Evolutionary conservation across 2,797 vertebrate genomes (phyloP), one percentile per base, ranked within the genome.

Genomic region (Oreortyx pictus): DNA sequence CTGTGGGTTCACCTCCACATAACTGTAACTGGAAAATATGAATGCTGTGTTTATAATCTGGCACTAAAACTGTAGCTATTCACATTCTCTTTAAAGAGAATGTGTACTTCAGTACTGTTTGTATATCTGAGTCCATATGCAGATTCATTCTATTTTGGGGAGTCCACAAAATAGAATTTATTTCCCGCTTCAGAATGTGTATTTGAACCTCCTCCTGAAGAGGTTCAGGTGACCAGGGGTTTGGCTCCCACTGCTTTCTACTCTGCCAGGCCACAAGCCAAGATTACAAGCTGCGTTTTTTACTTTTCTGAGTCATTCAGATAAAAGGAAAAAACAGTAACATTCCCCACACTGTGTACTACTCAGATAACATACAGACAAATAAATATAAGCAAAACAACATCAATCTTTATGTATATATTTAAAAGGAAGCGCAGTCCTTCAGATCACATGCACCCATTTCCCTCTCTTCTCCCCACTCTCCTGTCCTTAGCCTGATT

Each of bases 271-370:
- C 72, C 78, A 78, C n/a, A 93, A 86, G 84, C 90, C 90, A 90
- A 62, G 46, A 82, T 77, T 86, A 62, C 43, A 89, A 84, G 79
- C 72, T 90, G 91, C 39, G 81, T 84, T 95, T 96, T 94, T 93
- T 76, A 87, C 74, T 95, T 89, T 89, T 95, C 82, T 94, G 94
- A 96, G 91, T 95, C 96, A 96, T 71, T 72, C 89, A 92, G 92
- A 92, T 93, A 86, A 94, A 95, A 95, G 68, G 73, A 39, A 94
- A 90, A 94, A 92, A 41, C 56, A 92, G 86, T 82, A 94, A 93
- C 88, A 88, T 90, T 96, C 79, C 25, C 79, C 54, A 47, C 89
- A 90, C 80, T 57, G 65, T 95, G 92, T 77, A 85, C 61, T 80
- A 84, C 71, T 91, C 78, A 91, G 94, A 96, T 91, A 96, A 91